Evolutionary conservation across 2,113 vertebrate genomes (phyloP).

Genomic region (Gnathonemus longibarbis): DNA sequence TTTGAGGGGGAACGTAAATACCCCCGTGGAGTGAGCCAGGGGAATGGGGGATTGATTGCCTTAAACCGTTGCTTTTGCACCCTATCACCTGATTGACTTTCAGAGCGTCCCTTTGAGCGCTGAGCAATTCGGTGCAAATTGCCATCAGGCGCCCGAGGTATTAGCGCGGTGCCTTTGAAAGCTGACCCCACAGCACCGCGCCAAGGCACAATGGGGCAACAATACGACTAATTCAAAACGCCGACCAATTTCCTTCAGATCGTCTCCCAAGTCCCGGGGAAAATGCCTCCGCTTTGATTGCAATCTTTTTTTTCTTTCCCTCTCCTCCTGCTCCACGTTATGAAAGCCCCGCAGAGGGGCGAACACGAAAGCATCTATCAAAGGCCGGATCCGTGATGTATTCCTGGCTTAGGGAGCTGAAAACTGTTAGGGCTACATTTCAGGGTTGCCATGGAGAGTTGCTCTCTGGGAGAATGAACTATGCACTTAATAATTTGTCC

Average conservation of each 20-base stretch:
- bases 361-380: slow-evolving; percentile 16
- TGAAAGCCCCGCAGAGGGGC: not conserved
- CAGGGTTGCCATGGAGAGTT: slow-evolving; percentile 26
- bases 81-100: slow-evolving; percentile 16
- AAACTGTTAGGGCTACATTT: slow-evolving; percentile 17
- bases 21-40: not conserved
- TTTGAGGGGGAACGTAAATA: not conserved
- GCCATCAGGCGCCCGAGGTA: slow-evolving; percentile 12
- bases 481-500: slow-evolving; percentile 36
- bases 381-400: slow-evolving; percentile 9
- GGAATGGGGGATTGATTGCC: slow-evolving; percentile 6
- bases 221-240: slow-evolving; percentile 14
- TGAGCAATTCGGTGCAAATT: not conserved
- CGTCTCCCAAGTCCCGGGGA: slow-evolving; percentile 2
- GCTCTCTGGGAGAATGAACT: slow-evolving; percentile 14
- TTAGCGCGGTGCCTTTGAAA: not conserved
- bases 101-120: slow-evolving; percentile 7
- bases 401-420: slow-evolving; percentile 28
- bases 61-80: slow-evolving; percentile 7
- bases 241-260: slow-evolving; percentile 12
- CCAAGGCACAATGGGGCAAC: slow-evolving; percentile 8
- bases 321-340: not conserved
- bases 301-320: slow-evolving; percentile 6
- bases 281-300: not conserved
- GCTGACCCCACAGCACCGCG: not conserved